phyloP scores from a whole-genome alignment of 2,888 invertebrate species.

The Drosophila paracracens region DNA sequence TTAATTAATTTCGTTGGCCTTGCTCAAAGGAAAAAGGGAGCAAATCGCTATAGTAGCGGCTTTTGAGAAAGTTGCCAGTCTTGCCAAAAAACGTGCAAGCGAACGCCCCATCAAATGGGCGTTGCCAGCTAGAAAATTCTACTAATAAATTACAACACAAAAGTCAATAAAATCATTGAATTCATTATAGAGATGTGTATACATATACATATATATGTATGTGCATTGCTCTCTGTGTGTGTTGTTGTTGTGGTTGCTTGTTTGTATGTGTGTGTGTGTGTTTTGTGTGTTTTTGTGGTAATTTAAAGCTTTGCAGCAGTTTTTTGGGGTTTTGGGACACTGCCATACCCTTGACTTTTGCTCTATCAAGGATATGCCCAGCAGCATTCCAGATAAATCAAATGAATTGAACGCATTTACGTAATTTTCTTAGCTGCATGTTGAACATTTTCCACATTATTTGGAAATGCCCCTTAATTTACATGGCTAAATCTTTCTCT shows the following conservation, averaged over 20 bases:
- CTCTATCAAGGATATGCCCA: slow-evolving; percentile 56
- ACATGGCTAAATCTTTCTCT: slow-evolving; percentile 44
- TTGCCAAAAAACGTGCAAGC: slow-evolving; percentile 51
- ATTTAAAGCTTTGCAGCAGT: slow-evolving; percentile 62
- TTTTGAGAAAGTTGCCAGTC: slow-evolving; percentile 52
- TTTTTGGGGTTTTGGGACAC: slow-evolving; percentile 35
- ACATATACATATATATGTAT: not conserved
- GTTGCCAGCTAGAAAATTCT: slow-evolving; percentile 45
- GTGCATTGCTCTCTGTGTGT: slow-evolving; percentile 22
- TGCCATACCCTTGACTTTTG: slow-evolving; percentile 69
- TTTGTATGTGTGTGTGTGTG: slow-evolving; percentile 24
- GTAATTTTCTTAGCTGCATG: slow-evolving; percentile 61
- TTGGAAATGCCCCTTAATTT: slow-evolving; percentile 64
- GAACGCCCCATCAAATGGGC: slow-evolving; percentile 51
- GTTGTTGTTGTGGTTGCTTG: not conserved
- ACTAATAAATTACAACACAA: slow-evolving; percentile 73
- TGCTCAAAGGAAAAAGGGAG: slow-evolving; percentile 42
- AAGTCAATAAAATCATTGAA: slow-evolving; percentile 76
- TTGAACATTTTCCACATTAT: slow-evolving; percentile 58
- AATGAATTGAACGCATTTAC: slow-evolving; percentile 67
- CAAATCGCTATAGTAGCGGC: slow-evolving; percentile 20
- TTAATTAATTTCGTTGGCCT: slow-evolving; percentile 73
- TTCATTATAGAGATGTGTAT: slow-evolving; percentile 67
- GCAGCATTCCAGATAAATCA: slow-evolving; percentile 42
- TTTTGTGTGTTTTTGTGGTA: slow-evolving; percentile 42